Percentiles rank a stretch among this genome's conserved stretches.
These are phyloP conservation scores for Axis porcinus DNA, from an alignment of 2,113 vertebrate species.

Conservation along the genomic window DNA sequence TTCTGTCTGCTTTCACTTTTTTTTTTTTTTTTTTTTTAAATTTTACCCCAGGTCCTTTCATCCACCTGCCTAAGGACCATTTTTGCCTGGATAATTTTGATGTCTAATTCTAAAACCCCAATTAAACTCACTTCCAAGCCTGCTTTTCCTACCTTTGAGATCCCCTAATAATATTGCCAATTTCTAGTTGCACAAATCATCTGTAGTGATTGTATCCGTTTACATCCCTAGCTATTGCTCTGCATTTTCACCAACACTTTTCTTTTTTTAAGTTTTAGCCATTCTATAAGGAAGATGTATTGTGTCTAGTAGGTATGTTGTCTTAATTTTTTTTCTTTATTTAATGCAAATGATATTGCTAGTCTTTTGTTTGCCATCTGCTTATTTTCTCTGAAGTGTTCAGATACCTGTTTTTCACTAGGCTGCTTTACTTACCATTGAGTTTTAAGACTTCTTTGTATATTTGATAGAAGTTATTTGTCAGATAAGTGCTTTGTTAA, in stretches of 20 bases:
- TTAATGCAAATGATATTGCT: neutral
- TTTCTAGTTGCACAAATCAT: neutral
- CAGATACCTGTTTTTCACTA: neutral
- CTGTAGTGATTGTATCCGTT: neutral
- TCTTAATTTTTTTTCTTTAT: neutral
- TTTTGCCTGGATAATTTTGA: neutral
- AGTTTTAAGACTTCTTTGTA: neutral
- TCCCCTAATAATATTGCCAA: neutral
- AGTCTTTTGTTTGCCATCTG: neutral
- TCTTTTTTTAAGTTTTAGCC: neutral
- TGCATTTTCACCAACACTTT: neutral
- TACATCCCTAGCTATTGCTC: neutral
- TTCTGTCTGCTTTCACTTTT: neutral
- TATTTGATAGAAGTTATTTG: neutral
- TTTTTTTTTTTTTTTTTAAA: neutral
- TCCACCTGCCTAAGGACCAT: neutral
- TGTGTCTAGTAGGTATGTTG: neutral
- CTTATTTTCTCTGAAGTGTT: neutral
- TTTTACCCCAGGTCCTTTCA: neutral
- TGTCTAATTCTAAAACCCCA: neutral
- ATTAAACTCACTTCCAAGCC: neutral
- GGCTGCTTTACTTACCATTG: neutral
- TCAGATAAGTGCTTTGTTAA: neutral
- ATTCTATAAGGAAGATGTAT: neutral
- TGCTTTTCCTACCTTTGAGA: neutral